Evolutionary conservation across 2,888 invertebrate species (phyloP), one percentile per base, ranked within the genome.

Genomic region (Cremastobaeus sp.): DNA sequence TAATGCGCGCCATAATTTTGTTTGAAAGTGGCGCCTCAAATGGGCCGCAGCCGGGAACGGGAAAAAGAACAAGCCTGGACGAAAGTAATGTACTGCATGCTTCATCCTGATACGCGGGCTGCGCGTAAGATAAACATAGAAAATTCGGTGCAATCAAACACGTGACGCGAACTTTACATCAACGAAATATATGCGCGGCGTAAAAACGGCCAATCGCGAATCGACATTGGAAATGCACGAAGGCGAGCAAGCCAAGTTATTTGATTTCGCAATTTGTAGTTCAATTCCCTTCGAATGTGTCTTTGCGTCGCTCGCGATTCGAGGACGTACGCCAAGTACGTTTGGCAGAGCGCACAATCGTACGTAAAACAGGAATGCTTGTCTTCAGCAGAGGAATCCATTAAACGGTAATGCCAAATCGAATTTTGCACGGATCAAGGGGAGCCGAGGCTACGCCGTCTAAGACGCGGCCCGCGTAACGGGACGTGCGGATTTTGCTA

Each of bases 391-490:
- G 76, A 74, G 77, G 77, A 81, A 84, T 82, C 80, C 79, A 79
- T 79, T 78, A 81, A 80, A 77, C 78, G 74, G 59, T 77, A 76
- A 76, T 78, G 79, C 79, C 79, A 83, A 85, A 85, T 85, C 82
- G 83, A 84, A 85, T 85, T 80, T 77, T 76, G 60, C 68, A 65
- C 64, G 60, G 55, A 72, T 80, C 69, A 57, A 60, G 37, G 48
- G 59, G 62, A 45, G 30, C 39, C 43, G 21, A n/a, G 35, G 28
- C 60, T 57, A 21, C 45, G n/a, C n/a, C n/a, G n/a, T n/a, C 43
- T 12, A 21, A 21, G 43, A 25, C 21, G 25, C 54, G 48, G 43
- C 30, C 21, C 52, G 43, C 52, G 55, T 52, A 32, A 45, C 43
- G 55, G 34, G 52, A 55, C 59, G 64, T 59, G 64, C 65, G 41